phyloP scores from a whole-genome alignment of 1,140 invertebrate species.

The Drosophila jambulina region DNA sequence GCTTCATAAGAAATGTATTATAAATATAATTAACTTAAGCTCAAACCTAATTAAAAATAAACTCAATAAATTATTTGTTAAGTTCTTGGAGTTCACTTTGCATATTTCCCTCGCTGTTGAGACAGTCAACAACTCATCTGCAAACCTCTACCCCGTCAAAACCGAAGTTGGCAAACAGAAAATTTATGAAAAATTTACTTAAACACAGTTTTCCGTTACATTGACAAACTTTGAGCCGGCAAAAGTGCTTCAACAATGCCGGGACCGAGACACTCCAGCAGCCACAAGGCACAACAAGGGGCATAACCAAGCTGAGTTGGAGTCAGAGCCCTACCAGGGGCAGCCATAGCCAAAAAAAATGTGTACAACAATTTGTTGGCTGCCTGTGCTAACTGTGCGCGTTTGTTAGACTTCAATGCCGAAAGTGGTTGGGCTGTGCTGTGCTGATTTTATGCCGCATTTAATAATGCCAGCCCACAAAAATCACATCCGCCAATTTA shows the following conservation, averaged over 20 bases:
- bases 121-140: constrained; percentile 34
- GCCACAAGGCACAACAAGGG: constrained; percentile 61
- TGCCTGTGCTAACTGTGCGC: constrained; percentile 74
- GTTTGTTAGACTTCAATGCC: constrained; percentile 77
- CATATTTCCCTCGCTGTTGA: constrained; percentile 14
- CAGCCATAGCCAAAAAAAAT: constrained; percentile 41
- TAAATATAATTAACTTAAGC: not conserved
- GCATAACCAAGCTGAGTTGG: constrained; percentile 12
- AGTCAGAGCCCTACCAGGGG: constrained; percentile 1
- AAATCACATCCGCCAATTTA: constrained; percentile 83
- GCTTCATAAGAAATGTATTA: not conserved
- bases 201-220: constrained; percentile 82
- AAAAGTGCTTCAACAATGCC: constrained; percentile 68
- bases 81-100: constrained; percentile 7
- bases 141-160: not conserved
- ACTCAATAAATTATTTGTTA: not conserved
- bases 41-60: not conserved
- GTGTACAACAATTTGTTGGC: constrained; percentile 68
- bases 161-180: constrained; percentile 36
- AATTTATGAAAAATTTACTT: constrained; percentile 79
- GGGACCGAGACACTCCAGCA: constrained; percentile 39
- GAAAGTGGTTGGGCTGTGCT: constrained; percentile 32
- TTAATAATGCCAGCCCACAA: constrained; percentile 81
- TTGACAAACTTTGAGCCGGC: constrained; percentile 73
- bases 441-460: constrained; percentile 78